Base-by-base conservation (phyloP, 2,888 invertebrate genomes). In the Chouioia cunea region DNA sequence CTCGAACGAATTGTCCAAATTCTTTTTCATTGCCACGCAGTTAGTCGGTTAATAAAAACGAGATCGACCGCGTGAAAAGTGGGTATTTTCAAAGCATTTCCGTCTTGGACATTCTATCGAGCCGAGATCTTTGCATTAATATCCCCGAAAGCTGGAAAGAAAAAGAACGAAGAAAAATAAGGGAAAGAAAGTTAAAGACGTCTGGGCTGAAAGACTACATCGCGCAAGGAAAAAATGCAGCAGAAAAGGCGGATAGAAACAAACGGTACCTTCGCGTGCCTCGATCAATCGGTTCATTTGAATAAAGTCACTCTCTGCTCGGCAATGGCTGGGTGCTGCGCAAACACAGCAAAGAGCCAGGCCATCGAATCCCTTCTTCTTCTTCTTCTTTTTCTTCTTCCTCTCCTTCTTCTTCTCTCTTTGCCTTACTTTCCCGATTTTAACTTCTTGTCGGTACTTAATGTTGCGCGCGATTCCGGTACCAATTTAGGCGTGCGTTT, bases 231-330 rank as follows among this genome's bases (percentile, higher is more conserved):
- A 56, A 65, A 58, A 50, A 23, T 16, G 52, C 22, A 52, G 27
- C 46, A 15, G 52, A 48, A 65, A 43, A 47, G 22, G 48, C 64
- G 70, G 76, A 77, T 77, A 78, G 79, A 81, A 80, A 81, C 81
- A 81, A 82, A 81, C 78, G 78, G 77, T 77, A 77, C 77, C 77
- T 79, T 77, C 77, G n/a, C n/a, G 79, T 76, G 79, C 77, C 78
- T 79, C 78, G 77, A 81, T 81, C 80, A 79, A 81, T 78, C 77
- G 79, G 76, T 73, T 81, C 78, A 80, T 82, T 82, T 81, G 81
- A 81, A 82, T 81, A 81, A 36, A 82, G 78, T 79, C 81, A 77
- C 74, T 73, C 71, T 36, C 4, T n/a, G 67, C 74, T 57, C 75
- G 68, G 70, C 60, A 65, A 73, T 60, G 66, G 74, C 62, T 12